Percentiles rank a stretch among this genome's conserved stretches.
Evolutionary conservation across 2,888 invertebrate species (phyloP).

Genomic region (Ophion ventricosus): DNA sequence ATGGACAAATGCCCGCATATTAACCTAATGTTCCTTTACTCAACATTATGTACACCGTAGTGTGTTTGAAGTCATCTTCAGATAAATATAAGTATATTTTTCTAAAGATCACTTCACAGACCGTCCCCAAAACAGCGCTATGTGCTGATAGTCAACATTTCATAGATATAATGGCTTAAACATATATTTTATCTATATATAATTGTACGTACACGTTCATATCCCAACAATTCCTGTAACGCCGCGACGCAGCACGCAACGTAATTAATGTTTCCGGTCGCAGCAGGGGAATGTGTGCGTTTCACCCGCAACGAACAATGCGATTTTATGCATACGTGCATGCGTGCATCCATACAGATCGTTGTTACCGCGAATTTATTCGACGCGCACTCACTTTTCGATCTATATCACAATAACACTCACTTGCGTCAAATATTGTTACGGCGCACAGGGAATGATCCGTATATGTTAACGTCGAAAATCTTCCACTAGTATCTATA

Average conservation of each 20-base stretch:
- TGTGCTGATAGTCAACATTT: background rate
- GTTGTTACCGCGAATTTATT: conserved; percentile 1
- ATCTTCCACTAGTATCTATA: background rate
- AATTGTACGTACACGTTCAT: background rate
- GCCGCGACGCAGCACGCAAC: conserved; percentile 68
- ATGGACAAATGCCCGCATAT: too few species aligned
- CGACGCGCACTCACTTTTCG: background rate
- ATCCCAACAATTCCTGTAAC: conserved; percentile 77
- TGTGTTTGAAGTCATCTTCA: too few species aligned
- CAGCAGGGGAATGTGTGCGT: conserved; percentile 76
- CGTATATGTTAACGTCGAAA: background rate
- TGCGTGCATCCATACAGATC: conserved; percentile 1
- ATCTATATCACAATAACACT: background rate
- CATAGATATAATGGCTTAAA: background rate
- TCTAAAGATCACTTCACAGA: background rate
- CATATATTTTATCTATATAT: background rate
- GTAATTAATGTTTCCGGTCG: conserved; percentile 82
- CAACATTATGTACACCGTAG: too few species aligned
- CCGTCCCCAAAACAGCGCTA: background rate
- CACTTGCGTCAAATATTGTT: background rate
- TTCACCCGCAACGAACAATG: conserved; percentile 79
- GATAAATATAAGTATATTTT: background rate
- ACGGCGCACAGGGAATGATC: background rate
- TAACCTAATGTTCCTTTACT: too few species aligned
- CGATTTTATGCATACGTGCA: conserved; percentile 62